Evolutionary conservation across 2,113 vertebrate species (phyloP), one percentile per base, ranked within the genome.

Genomic region (Equus quagga): DNA sequence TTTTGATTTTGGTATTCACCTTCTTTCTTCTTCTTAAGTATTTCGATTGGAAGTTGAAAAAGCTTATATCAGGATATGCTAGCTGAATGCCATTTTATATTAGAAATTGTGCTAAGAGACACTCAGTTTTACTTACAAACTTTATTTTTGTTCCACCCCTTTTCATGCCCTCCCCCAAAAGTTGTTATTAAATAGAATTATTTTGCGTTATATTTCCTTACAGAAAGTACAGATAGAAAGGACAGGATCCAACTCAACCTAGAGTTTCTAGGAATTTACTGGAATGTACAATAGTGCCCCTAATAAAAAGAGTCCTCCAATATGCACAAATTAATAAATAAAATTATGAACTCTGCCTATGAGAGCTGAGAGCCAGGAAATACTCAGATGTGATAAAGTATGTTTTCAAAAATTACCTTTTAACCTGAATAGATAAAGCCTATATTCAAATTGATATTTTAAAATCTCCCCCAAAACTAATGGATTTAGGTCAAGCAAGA

Each of bases 201-300:
- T 96, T 96, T 91, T 94, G 33, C 18, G 28, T 65, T 95, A 5
- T 93, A n/a, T 94, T 80, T 80, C 26, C 19, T 91, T 79, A n/a
- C 14, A 93, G 82, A 86, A 96, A 89, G 82, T 24, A 46, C 9
- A 94, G n/a, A 79, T 19, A 70, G 36, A 8, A 65, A 93, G 56
- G 64, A 82, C 13, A 51, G 15, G 51, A 83, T 17, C 8, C 56
- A 91, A 64, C 87, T 87, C 49, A 79, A 78, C 26, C 58, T 81
- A 44, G 58, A 94, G 24, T 78, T 85, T 95, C 49, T 79, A 91
- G 51, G 26, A 87, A 89, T 79, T 73, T 91, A 18, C 36, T 92
- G 60, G 18, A 95, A 64, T 46, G 10, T 86, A 56, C 8, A 65
- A 9, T 26, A 46, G 23, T 92, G 13, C 26, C 24, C 60, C 58